These are phyloP conservation scores for Coremacera marginata DNA, from an alignment of 2,888 invertebrate species.

Conservation along the genomic window DNA sequence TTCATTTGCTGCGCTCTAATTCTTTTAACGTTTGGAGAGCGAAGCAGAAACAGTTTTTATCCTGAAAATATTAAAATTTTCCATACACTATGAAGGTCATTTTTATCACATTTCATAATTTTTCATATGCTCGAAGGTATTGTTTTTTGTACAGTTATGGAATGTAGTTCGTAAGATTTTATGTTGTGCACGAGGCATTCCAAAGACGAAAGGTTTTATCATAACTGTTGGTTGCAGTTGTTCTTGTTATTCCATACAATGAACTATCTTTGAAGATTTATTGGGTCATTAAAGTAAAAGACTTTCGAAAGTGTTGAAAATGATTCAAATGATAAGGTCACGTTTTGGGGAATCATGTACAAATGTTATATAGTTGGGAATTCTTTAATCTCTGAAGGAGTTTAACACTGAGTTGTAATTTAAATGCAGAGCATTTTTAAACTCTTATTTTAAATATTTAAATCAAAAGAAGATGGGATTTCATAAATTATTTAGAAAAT, in stretches of 20 bases:
- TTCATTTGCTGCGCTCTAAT: constrained; percentile 49
- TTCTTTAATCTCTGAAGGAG: neutral
- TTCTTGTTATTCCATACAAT: neutral
- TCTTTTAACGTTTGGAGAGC: constrained; percentile 42
- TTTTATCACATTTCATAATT: constrained; percentile 36
- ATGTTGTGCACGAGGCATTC: neutral
- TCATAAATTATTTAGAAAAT: too few species aligned
- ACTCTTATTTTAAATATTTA: too few species aligned
- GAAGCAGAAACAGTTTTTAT: too few species aligned
- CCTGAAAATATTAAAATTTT: neutral
- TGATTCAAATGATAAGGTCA: neutral
- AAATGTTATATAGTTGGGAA: neutral
- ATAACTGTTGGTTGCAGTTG: neutral
- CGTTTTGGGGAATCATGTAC: neutral
- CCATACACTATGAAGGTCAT: constrained; percentile 13
- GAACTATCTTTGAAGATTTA: constrained; percentile 11
- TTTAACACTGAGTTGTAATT: neutral
- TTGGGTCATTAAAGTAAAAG: constrained; percentile 9
- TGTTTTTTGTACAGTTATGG: neutral
- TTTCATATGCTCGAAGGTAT: constrained; percentile 18
- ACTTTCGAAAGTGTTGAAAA: neutral
- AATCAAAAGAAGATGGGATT: too few species aligned
- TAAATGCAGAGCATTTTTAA: neutral
- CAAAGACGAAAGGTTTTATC: neutral
- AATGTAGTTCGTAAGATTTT: neutral